Percentiles rank a stretch among this genome's conserved stretches.
Conservation (phyloP, 2,113 vertebrate species). For the Anas platyrhynchos region DNA sequence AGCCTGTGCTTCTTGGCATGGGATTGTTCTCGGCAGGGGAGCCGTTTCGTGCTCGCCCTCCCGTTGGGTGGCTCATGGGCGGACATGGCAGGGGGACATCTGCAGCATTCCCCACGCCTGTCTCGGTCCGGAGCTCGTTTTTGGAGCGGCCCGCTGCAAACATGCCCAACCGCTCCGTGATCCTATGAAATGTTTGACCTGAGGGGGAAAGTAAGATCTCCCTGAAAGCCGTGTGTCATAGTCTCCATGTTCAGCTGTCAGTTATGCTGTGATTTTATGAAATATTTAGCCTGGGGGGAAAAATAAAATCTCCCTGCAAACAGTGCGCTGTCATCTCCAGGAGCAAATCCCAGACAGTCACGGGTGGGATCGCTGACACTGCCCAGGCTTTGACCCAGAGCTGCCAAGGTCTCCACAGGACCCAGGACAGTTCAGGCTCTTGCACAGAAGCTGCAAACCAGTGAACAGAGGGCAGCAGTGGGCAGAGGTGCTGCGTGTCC, state of each 20-base stretch:
- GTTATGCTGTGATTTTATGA: background rate
- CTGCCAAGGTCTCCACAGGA: background rate
- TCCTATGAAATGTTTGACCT: background rate
- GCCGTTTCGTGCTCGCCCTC: rapidly evolving
- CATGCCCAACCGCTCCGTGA: background rate
- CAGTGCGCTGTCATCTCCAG: rapidly evolving
- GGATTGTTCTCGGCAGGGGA: background rate
- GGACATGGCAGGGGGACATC: background rate
- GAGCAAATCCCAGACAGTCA: rapidly evolving
- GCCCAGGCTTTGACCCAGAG: background rate
- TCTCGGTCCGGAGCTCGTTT: no score
- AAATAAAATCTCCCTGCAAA: background rate
- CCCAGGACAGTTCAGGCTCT: background rate
- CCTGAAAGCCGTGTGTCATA: background rate
- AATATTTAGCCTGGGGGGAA: background rate
- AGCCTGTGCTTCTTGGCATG: background rate
- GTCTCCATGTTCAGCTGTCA: background rate
- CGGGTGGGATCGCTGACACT: rapidly evolving
- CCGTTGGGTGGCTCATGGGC: background rate
- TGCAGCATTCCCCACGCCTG: rapidly evolving
- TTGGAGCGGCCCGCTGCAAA: background rate
- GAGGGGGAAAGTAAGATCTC: background rate
- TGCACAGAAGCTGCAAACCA: background rate
- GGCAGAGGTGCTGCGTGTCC: background rate
- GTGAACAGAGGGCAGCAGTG: no score